Percentiles rank a stretch among this genome's conserved stretches.
phyloP scores from a whole-genome alignment of 2,797 vertebrate genomes.

The Sorex maritimensis region DNA sequence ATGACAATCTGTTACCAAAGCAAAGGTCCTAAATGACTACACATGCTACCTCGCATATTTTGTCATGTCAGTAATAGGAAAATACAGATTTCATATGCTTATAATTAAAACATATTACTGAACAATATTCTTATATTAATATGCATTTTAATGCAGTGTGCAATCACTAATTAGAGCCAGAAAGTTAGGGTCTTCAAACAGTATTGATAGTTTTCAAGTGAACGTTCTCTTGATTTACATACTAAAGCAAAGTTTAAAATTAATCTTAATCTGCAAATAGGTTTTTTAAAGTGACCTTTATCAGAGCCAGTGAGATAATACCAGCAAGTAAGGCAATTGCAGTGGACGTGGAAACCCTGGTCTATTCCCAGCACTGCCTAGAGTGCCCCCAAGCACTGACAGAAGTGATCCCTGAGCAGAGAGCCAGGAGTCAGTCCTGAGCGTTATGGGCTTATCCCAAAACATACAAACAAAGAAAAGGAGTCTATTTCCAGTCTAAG shows the following conservation, averaged over 20 bases:
- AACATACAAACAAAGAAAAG: no score
- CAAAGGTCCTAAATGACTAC: neutral
- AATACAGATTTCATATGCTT: neutral
- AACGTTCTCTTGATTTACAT: neutral
- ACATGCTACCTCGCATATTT: neutral
- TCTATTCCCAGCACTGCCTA: no score
- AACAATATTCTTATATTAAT: neutral
- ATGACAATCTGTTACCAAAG: neutral
- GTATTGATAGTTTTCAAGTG: neutral
- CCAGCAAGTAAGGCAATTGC: no score
- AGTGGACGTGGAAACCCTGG: no score
- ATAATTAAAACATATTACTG: neutral
- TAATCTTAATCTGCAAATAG: neutral
- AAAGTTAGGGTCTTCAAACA: neutral
- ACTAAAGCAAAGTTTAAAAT: neutral
- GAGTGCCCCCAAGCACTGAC: no score
- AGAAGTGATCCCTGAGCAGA: no score
- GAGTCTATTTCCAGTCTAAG: no score
- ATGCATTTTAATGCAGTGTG: neutral
- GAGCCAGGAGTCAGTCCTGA: no score
- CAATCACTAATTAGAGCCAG: neutral
- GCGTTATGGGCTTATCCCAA: no score
- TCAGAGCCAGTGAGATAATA: no score
- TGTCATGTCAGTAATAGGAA: constrained; percentile 6
- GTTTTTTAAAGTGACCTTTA: neutral